Percentiles rank a stretch among this genome's conserved stretches.
Conservation (phyloP, 23 tunicate genomes). For the Corella eumyota region DNA sequence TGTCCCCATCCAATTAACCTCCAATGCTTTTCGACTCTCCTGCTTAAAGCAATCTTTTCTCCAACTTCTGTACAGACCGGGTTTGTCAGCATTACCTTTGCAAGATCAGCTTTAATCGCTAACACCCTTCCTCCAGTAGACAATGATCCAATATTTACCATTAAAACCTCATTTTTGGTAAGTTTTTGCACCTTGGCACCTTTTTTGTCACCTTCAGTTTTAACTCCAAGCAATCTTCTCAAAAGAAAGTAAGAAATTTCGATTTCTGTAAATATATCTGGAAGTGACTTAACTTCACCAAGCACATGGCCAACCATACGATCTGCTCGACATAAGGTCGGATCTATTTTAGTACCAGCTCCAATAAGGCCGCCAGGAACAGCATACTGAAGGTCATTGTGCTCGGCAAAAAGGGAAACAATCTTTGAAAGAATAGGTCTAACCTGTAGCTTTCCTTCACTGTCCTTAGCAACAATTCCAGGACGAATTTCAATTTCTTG, state of each 20-base stretch:
- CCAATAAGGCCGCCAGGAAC: constrained; percentile 98
- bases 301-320: constrained; percentile 98
- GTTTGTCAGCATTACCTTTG: constrained; percentile 67
- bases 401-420: constrained; percentile 82
- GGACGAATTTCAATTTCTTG: constrained; percentile 99
- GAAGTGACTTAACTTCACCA: constrained; percentile 84
- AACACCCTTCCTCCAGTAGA: constrained; percentile 90
- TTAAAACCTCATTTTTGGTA: constrained; percentile 78
- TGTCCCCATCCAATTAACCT: constrained; percentile 97
- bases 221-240: constrained; percentile 82
- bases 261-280: constrained; percentile 90
- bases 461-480: constrained; percentile 83
- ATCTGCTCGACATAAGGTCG: constrained; percentile 88
- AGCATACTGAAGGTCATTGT: constrained; percentile 90
- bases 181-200: constrained; percentile 97
- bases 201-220: constrained; percentile 94
- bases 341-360: constrained; percentile 97
- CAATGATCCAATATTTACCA: constrained; percentile 97
- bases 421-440: constrained; percentile 88
- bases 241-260: constrained; percentile 90
- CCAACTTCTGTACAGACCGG: constrained; percentile 98
- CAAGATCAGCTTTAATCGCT: constrained; percentile 91
- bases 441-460: constrained; percentile 91
- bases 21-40: constrained; percentile 97
- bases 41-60: constrained; percentile 91